phyloP scores from a whole-genome alignment of 2,113 vertebrate genomes.

The Rhipidura dahli region DNA sequence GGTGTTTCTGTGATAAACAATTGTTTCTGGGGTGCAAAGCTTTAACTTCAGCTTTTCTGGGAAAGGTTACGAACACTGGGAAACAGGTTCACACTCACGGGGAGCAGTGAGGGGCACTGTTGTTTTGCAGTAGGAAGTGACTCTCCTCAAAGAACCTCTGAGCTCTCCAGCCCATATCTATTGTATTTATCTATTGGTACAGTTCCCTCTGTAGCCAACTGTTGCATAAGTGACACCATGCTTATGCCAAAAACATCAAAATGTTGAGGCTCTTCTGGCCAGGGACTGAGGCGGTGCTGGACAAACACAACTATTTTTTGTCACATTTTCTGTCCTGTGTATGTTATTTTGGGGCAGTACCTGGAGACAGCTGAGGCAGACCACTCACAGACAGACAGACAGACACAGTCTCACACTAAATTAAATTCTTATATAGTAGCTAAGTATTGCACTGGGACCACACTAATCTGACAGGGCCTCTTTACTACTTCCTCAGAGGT shows the following conservation, averaged over 20 bases:
- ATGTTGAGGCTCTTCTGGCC: background rate
- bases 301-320: background rate
- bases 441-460: background rate
- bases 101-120: background rate
- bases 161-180: background rate
- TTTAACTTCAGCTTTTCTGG: background rate
- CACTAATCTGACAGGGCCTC: background rate
- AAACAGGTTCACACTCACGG: background rate
- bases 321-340: background rate
- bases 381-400: background rate
- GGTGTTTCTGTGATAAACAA: background rate
- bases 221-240: background rate
- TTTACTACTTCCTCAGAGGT: constrained; percentile 7
- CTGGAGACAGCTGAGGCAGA: background rate
- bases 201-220: background rate
- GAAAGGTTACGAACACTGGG: background rate
- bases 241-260: background rate
- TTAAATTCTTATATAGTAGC: background rate
- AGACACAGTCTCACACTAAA: background rate
- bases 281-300: background rate
- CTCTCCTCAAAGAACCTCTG: background rate
- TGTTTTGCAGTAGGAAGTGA: background rate
- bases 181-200: background rate
- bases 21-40: background rate
- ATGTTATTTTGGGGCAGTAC: background rate